Evolutionary conservation across 2,113 vertebrate genomes (phyloP), one percentile per base, ranked within the genome.

Genomic region (Brachyistius frenatus): DNA sequence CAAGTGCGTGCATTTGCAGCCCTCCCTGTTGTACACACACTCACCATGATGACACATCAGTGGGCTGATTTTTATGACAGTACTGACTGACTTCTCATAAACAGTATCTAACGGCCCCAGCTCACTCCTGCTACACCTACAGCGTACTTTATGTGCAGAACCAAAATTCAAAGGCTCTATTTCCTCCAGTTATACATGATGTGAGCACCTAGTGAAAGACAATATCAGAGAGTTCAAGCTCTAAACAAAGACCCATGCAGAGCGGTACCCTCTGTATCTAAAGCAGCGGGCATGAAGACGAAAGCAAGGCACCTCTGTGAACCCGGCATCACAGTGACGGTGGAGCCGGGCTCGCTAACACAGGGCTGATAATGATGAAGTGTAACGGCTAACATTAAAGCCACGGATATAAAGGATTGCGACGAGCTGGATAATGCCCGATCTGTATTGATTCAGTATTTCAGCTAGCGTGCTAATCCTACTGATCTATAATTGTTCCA

Each of bases 281-380:
- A 68, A 60, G 55, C 73, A 14, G 65, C 1, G 73, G 61, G 73
- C 77, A 56, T 36, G 58, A 54, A 85, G 50, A 78, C 68, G 58
- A 67, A 80, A 62, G 30, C 41, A 64, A 67, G 31, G 56, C 36
- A 1, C 33, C 52, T n/a, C 60, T 50, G 5, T 67, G 65, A 67
- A 63, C 46, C 72, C 69, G 83, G 58, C 0, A 80, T 86, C 88
- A 80, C 47, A 46, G 53, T 82, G 88, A 90, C 60, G 39, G 69
- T 60, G 65, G 3, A 64, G 81, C 32, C 56, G 46, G 56, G 50
- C 75, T 71, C 49, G 52, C 78, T 23, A 56, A 78, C 37, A n/a
- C 30, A 10, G 39, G 41, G 71, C 52, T 7, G 14, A 46, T 61
- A 36, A 66, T 44, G 15, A 61, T 36, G 66, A 83, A 76, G 82